Conservation (phyloP, 2,113 vertebrate species). For the Caloenas nicobarica region DNA sequence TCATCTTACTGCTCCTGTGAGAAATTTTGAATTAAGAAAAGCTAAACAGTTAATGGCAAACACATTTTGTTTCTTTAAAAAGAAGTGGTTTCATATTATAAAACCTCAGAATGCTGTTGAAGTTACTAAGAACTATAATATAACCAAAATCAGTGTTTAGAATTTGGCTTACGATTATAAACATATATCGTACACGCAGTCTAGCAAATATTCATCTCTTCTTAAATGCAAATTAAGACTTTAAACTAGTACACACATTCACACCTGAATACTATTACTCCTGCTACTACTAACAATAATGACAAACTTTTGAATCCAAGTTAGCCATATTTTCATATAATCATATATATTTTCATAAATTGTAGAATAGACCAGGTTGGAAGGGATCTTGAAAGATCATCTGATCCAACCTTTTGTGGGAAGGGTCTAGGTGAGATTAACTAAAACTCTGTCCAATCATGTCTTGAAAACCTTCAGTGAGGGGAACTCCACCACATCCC, state of each 20-base stretch:
- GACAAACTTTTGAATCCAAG: background rate
- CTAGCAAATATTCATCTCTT: background rate
- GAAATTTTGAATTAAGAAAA: background rate
- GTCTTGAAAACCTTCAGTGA: too few species aligned
- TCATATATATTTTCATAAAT: too few species aligned
- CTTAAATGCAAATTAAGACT: background rate
- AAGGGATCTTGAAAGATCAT: too few species aligned
- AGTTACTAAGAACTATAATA: background rate
- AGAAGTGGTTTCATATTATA: background rate
- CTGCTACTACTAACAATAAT: background rate
- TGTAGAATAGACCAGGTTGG: too few species aligned
- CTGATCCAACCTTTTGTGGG: too few species aligned
- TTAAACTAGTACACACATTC: background rate
- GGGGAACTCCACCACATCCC: too few species aligned
- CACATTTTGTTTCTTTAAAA: background rate
- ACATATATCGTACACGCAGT: background rate
- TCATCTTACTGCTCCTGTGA: background rate
- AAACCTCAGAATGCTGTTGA: background rate
- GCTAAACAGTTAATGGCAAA: background rate
- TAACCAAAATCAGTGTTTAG: background rate
- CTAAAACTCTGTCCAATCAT: too few species aligned
- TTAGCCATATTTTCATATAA: background rate
- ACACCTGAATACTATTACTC: background rate
- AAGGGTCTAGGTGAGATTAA: too few species aligned
- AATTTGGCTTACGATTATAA: background rate